phyloP scores from a whole-genome alignment of 2,888 invertebrate species.

The Chorisops tibialis region DNA sequence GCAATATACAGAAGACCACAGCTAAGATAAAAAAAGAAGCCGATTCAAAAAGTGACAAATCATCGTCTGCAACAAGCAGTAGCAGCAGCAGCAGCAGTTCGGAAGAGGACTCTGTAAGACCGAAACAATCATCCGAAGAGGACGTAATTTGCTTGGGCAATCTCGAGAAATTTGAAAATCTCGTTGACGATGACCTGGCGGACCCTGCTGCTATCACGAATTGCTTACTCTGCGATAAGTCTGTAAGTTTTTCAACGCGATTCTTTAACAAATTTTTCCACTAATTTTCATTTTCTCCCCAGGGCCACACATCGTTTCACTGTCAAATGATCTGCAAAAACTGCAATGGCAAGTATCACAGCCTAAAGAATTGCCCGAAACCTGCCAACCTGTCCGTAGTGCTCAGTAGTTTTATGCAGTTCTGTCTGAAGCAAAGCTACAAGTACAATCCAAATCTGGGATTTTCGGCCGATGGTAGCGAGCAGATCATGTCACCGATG shows the following conservation, averaged over 20 bases:
- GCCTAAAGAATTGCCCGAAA: slow-evolving; percentile 42
- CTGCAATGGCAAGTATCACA: slow-evolving; percentile 43
- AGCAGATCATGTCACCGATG: no score
- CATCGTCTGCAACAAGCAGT: slow-evolving; percentile 9
- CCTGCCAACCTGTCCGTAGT: slow-evolving; percentile 44
- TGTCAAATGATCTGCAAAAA: slow-evolving; percentile 47
- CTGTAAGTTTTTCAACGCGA: slow-evolving; percentile 38
- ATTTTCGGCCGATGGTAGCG: neutral
- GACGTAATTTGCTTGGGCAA: slow-evolving; percentile 47
- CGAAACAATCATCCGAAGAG: slow-evolving; percentile 36
- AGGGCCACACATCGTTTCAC: slow-evolving; percentile 46
- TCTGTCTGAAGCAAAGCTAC: slow-evolving; percentile 42
- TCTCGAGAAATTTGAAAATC: slow-evolving; percentile 35
- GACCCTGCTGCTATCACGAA: neutral
- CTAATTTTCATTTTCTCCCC: slow-evolving; percentile 18
- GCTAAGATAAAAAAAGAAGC: neutral
- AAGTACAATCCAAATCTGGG: slow-evolving; percentile 13
- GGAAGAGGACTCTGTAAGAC: neutral
- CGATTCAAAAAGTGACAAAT: neutral
- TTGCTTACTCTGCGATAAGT: slow-evolving; percentile 45
- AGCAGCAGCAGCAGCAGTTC: neutral
- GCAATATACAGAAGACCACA: neutral
- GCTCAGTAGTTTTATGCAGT: slow-evolving; percentile 47
- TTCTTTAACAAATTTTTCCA: neutral
- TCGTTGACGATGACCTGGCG: slow-evolving; percentile 39